A percentile compares a stretch with the other conserved stretches of the same genome.
Evolutionary conservation across 2,797 vertebrate genomes (phyloP).

Genomic region (Lemur catta): DNA sequence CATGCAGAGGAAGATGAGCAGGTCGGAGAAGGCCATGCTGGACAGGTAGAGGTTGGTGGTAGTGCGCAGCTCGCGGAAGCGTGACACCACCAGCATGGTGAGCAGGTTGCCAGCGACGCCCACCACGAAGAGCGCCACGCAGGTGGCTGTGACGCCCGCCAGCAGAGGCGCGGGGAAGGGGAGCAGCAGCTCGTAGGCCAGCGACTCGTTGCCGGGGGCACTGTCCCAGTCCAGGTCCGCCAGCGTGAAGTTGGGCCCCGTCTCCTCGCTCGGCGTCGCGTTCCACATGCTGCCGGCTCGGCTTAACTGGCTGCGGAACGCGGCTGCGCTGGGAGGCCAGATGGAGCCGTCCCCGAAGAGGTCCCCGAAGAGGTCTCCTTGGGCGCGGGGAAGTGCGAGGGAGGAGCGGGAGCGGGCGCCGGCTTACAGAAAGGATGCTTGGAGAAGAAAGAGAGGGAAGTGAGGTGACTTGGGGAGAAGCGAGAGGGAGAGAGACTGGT

Average conservation of each 20-base stretch:
- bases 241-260: constrained; percentile 82
- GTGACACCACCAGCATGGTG: constrained; percentile 95
- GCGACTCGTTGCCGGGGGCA: constrained; percentile 71
- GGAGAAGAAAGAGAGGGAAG: neutral
- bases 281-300: constrained; percentile 79
- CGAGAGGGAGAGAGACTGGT: neutral
- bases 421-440: neutral
- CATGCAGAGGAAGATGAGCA: constrained; percentile 98
- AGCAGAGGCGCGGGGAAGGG: constrained; percentile 93
- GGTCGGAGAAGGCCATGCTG: constrained; percentile 98
- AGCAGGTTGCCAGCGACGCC: constrained; percentile 94
- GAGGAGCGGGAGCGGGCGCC: neutral
- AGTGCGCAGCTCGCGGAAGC: constrained; percentile 95
- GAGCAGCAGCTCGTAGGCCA: constrained; percentile 80
- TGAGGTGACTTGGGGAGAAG: neutral
- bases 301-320: neutral
- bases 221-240: constrained; percentile 37
- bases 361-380: neutral
- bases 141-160: constrained; percentile 90
- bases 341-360: no score
- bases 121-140: constrained; percentile 91
- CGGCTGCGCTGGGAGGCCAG: neutral
- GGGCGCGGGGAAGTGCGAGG: neutral
- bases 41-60: constrained; percentile 98
- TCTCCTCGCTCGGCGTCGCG: constrained; percentile 65